Percentiles rank a stretch among this genome's conserved stretches.
Conservation (phyloP, 2,113 vertebrate genomes). For the Isurus oxyrinchus region DNA sequence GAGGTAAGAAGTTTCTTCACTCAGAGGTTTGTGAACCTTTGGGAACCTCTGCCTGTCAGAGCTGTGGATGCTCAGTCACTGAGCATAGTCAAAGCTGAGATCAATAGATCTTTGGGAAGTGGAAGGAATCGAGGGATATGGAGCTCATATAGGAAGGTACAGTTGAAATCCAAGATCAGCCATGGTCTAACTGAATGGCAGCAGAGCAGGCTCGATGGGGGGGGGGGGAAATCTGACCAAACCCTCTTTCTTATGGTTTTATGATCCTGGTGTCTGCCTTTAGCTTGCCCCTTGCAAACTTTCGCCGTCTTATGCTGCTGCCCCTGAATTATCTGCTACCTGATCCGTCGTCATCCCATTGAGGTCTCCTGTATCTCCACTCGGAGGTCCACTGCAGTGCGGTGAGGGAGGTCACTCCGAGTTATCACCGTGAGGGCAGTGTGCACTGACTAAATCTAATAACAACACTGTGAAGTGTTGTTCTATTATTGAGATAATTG, state of each 20-base stretch:
- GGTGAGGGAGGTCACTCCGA: not conserved
- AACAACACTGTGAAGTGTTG: not conserved
- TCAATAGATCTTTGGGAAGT: not conserved
- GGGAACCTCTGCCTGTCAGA: not conserved
- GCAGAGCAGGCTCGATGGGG: too few relatives aligned
- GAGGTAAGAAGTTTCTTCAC: not conserved
- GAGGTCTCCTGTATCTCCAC: not conserved
- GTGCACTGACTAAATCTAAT: not conserved
- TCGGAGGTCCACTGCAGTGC: not conserved
- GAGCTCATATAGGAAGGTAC: not conserved
- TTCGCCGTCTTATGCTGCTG: not conserved
- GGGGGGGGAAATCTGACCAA: too few relatives aligned
- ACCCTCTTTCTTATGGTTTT: too few relatives aligned
- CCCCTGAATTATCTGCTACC: not conserved
- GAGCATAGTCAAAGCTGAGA: not conserved
- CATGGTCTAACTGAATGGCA: too few relatives aligned
- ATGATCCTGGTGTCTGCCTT: not conserved
- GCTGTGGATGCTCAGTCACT: not conserved
- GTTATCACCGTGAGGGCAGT: not conserved
- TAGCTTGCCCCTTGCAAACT: not conserved
- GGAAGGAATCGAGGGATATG: not conserved
- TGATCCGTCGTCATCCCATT: not conserved
- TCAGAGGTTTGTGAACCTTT: not conserved
- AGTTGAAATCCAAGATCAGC: not conserved
- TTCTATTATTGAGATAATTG: not conserved